Evolutionary conservation across 2,797 vertebrate genomes (phyloP), one percentile per base, ranked within the genome.

Genomic region (Microctenopoma stevenorrisi): DNA sequence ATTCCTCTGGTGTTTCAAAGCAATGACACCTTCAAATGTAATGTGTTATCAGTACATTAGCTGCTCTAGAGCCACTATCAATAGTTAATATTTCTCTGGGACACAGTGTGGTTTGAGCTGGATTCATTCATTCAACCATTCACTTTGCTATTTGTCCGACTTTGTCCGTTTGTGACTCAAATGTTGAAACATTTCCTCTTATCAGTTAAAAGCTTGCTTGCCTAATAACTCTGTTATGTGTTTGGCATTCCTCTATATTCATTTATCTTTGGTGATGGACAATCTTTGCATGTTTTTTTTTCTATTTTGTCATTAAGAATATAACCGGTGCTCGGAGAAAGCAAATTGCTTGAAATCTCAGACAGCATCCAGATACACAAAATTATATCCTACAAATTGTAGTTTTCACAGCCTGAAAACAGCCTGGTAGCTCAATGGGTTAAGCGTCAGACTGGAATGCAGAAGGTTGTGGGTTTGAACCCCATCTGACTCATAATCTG

Each of bases 21-120:
- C 85, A 76, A 76, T 22, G 61, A 83, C 87, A 80, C 86, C 88
- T 92, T 89, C 86, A 89, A 88, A 89, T 88, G 71, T 85, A 85
- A 90, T 84, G 79, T 91, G 80, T 86, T 88, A 89, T 92, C 89
- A 82, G 86, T 88, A 82, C 83, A 87, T 89, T 89, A 88, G 84
- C 84, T 79, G 72, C 77, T 86, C 68, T 56, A 58, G 73, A 88
- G 77, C 79, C 69, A 56, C 75, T 65, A 80, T 86, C 86, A 67
- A 38, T 72, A 63, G 72, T 60, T 74, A 56, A 51, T 74, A 70
- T 78, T 80, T 80, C 84, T 78, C 68, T 74, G 77, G 76, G 74
- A 67, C 55, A 68, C 63, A 57, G 43, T 68, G 80, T 66, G 76
- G 78, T 83, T 81, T 70, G 63, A 63, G 88, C 40, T 42, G 49